phyloP scores from a whole-genome alignment of 2,888 invertebrate species.

The Junonia oenone region DNA sequence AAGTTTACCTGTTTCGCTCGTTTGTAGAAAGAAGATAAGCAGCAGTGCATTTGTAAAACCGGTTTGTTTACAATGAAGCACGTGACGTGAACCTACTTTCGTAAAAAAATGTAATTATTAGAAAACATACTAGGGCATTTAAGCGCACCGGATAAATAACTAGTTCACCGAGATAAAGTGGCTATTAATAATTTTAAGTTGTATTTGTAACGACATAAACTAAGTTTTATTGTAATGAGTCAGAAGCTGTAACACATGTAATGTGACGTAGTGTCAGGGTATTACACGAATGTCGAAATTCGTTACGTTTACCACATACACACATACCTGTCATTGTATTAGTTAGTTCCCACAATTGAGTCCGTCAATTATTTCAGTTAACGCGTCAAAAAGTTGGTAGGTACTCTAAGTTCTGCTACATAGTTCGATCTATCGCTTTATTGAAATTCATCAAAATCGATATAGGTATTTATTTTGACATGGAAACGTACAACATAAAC shows the following conservation, averaged over 20 bases:
- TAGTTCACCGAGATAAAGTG: slow-evolving; percentile 7
- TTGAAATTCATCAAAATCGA: too few species aligned
- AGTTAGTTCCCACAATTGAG: too few species aligned
- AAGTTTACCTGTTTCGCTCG: slow-evolving; percentile 47
- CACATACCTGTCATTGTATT: slow-evolving; percentile 27
- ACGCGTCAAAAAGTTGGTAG: too few species aligned
- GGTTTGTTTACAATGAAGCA: slow-evolving; percentile 74
- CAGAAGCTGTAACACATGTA: slow-evolving; percentile 20
- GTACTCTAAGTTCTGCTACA: too few species aligned
- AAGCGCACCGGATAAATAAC: slow-evolving; percentile 4
- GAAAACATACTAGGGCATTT: not conserved
- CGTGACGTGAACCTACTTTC: slow-evolving; percentile 48
- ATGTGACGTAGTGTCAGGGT: slow-evolving; percentile 28
- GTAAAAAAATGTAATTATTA: slow-evolving; percentile 14
- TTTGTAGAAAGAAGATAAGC: slow-evolving; percentile 30
- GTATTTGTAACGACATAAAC: not conserved
- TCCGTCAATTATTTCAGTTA: too few species aligned
- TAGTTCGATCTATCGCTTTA: too few species aligned
- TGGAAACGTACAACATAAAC: too few species aligned
- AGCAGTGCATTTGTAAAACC: slow-evolving; percentile 47
- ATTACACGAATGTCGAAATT: slow-evolving; percentile 28
- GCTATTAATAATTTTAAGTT: slow-evolving; percentile 13
- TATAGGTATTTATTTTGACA: too few species aligned
- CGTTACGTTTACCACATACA: slow-evolving; percentile 29
- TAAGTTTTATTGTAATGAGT: slow-evolving; percentile 15